Base-by-base conservation (phyloP, 2,888 invertebrate genomes). In the Neelides folsomi region DNA sequence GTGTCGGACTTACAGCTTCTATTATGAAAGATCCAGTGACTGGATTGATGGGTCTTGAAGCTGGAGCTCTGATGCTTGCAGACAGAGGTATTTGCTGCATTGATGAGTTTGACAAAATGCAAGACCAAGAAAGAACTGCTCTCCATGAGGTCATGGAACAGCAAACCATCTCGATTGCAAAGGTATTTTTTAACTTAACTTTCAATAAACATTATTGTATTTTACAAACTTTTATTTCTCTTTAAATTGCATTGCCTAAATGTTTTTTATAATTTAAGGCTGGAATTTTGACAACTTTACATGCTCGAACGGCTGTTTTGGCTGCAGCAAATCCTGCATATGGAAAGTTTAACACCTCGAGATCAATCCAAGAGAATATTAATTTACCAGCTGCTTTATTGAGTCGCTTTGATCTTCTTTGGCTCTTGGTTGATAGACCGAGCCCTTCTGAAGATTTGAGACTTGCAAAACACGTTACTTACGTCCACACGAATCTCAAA, bases 31-130 rank as follows among this genome's bases (percentile, higher is more conserved):
- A 98, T 72, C 89, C 92, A 0, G 74, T 95, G 58, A 98, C 97
- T 0, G 92, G 92, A 1, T 94, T 98, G 76, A 93, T 97, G 92
- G 86, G 85, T 69, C 73, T 98, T 51, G 94, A 95, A 69, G 94
- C 97, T 38, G 98, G 98, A 7, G 94, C 98, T 10, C 73, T 99
- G 35, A 97, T 97, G 37, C 72, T 97, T 60, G 94, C 95, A 1
- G 95, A 97, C 73, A 41, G 36, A 60, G 60, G 63, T 35, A 86
- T 94, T 52, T 98, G 98, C 71, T 98, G 97, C 72, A 98, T 99
- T 70, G 98, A 99, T 71, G 98, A 99, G 75, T 99, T 99, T 71
- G 98, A 99, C 74, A 99, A 98, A 75, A 95, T 98, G 97, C 87
- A 92, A 46, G 97, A 98, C 61, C 72, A 74, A 40, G 97, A 98